phyloP scores from a whole-genome alignment of 2,113 vertebrate genomes.

The Prochilodus magdalenae region DNA sequence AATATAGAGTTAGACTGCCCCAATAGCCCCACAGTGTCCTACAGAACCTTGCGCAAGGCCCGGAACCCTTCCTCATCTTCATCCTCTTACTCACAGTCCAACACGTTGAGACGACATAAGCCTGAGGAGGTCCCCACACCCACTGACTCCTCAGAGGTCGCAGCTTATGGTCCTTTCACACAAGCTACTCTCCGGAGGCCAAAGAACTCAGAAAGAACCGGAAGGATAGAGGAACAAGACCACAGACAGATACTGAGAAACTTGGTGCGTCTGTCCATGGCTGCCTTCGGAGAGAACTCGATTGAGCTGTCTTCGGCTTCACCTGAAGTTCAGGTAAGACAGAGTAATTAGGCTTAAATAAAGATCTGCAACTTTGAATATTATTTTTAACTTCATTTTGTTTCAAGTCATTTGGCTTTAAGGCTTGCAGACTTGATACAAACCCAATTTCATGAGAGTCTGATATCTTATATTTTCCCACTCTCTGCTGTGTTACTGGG shows the following conservation, averaged over 20 bases:
- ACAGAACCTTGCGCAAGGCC: conserved; percentile 68
- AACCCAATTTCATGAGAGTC: conserved; percentile 57
- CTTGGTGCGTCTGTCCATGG: conserved; percentile 92
- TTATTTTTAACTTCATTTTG: neutral
- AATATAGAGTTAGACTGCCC: conserved; percentile 72
- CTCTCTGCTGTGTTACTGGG: conserved; percentile 50
- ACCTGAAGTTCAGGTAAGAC: conserved; percentile 90
- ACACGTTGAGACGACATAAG: conserved; percentile 69
- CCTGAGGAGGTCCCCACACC: conserved; percentile 46
- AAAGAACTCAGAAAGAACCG: conserved; percentile 62
- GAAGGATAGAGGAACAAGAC: conserved; percentile 68
- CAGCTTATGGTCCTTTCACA: conserved; percentile 39
- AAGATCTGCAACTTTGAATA: neutral
- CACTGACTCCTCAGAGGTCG: neutral
- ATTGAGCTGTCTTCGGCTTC: conserved; percentile 85
- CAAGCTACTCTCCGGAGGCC: conserved; percentile 74
- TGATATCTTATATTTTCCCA: conserved; percentile 22
- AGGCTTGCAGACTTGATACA: neutral
- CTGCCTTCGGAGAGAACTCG: conserved; percentile 86
- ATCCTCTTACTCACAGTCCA: conserved; percentile 59
- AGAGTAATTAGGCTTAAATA: neutral
- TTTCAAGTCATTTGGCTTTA: neutral
- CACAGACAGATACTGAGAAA: conserved; percentile 85
- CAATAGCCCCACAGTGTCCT: conserved; percentile 62
- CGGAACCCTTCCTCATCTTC: conserved; percentile 68